Base-by-base conservation (phyloP, 2,113 vertebrate species). In the Muntiacus reevesi region DNA sequence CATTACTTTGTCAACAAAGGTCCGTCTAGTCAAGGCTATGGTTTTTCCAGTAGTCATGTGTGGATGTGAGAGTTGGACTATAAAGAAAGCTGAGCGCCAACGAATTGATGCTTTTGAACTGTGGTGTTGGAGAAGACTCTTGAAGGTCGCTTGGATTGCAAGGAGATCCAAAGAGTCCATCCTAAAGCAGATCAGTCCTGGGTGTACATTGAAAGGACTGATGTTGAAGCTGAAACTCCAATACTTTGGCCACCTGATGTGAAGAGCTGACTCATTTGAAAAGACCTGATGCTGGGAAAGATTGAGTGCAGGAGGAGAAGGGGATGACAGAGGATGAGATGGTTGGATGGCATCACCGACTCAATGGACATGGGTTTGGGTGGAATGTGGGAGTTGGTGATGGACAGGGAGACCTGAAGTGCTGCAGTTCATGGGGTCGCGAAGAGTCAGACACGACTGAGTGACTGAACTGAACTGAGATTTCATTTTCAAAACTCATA, bases 381-480 rank as follows among this genome's bases (percentile, higher is more conserved):
- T 36, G 10, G 17, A 21, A 5, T 67, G 2, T 0, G 0, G 64
- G 33, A 67, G 8, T 36, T 67, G 33, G 8, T 67, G 33, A 67
- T 36, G 8, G 33, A 67, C 17, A 36, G 33, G 64, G 64, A 67
- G 17, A 17, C 17, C n/a, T 67, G n/a, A 17, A 0, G 17, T 67
- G 17, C 10, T 67, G 8, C 17, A 5, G 2, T 36, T 11, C n/a
- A 21, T 0, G 9, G 8, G 17, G 64, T 67, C 0, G 0, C 64
- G 2, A 67, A 67, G 17, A 36, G n/a, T 36, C 1, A 0, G n/a
- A 36, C 8, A 36, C 0, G 8, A 67, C 64, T 67, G 33, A 67
- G 17, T 0, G 2, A 67, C 8, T 67, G n/a, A 67, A 67, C 62
- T 67, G 33, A 67, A 67, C 64, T 36, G n/a, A 67, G 27, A 60